Evolutionary conservation across 1,140 invertebrate genomes (phyloP), one percentile per base, ranked within the genome.

Genomic region (Pemphigus obesinymphae): DNA sequence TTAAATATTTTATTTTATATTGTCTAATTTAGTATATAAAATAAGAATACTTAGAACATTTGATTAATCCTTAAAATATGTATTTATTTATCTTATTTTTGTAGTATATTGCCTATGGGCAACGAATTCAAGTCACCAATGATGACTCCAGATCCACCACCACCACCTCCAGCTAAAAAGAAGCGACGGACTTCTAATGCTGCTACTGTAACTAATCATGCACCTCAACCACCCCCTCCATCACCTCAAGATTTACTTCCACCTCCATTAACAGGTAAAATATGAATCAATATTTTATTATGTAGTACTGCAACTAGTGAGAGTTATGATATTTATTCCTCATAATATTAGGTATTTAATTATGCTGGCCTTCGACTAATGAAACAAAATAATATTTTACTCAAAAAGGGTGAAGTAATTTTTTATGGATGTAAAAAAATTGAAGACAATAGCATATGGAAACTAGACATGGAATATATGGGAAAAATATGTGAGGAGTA

Each of bases 191-290:
- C 89, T 11, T 88, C 88, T 13, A 86, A 86, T 76, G 85, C 87
- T 43, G 86, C 85, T 43, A 82, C 72, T 58, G 88, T 88, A 43
- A 85, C 87, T 15, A 85, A 85, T 43, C 78, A 80, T 75, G 85
- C 87, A 66, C 88, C 88, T 82, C 86, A 87, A 82, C 84, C 88
- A 26, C 88, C 88, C 76, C 89, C 88, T 82, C 88, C 89, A 37
- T 88, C 89, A 20, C 86, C 89, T 81, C 91, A 94, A 88, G 91
- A 96, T 85, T 87, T 96, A 83, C 89, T 94, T 82, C 94, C 94
- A 37, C 95, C 94, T 17, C 92, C 94, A 40, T 90, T 93, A 84
- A 90, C 93, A 58, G 94, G 88, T 89, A 84, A 82, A 37, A 50
- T 48, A 37, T 7, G 2, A 82, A 23, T 40, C 7, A 23, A 37